A percentile compares a stretch with the other conserved stretches of the same genome.
Conservation (phyloP, 2,888 invertebrate genomes). For the Limnephilus lunatus region DNA sequence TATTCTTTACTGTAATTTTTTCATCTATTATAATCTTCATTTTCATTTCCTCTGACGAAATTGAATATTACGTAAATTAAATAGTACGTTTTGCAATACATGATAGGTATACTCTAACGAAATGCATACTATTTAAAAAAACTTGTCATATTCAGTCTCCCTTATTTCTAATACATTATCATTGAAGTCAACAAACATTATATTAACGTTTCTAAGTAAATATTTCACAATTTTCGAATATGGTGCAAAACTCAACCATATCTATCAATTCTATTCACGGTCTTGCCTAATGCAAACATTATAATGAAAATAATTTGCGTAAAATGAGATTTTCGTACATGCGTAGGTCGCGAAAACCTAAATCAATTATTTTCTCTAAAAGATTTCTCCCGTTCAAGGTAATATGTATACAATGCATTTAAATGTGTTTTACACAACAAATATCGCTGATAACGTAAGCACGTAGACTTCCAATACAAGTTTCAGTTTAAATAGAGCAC, state of each 20-base stretch:
- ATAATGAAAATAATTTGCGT: conserved; percentile 49
- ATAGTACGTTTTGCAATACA: no score
- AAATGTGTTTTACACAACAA: conserved; percentile 15
- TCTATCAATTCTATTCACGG: neutral
- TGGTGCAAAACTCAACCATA: neutral
- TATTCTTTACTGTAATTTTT: no score
- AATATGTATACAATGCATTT: neutral
- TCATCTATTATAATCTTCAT: no score
- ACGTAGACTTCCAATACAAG: conserved; percentile 40
- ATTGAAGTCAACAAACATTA: neutral
- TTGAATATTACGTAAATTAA: no score
- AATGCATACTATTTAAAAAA: neutral
- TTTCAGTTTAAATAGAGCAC: neutral
- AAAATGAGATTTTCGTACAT: conserved; percentile 41
- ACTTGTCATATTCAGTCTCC: neutral
- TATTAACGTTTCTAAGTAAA: neutral
- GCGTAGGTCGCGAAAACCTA: conserved; percentile 43
- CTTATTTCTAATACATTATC: neutral
- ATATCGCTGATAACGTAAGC: conserved; percentile 6
- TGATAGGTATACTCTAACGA: neutral
- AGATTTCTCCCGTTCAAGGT: conserved; percentile 55
- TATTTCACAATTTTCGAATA: neutral
- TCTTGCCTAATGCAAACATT: neutral
- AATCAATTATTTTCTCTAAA: conserved; percentile 31
- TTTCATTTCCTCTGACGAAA: no score